Evolutionary conservation across 2,888 invertebrate species (phyloP).

Genomic region (Odontocolon sp.): DNA sequence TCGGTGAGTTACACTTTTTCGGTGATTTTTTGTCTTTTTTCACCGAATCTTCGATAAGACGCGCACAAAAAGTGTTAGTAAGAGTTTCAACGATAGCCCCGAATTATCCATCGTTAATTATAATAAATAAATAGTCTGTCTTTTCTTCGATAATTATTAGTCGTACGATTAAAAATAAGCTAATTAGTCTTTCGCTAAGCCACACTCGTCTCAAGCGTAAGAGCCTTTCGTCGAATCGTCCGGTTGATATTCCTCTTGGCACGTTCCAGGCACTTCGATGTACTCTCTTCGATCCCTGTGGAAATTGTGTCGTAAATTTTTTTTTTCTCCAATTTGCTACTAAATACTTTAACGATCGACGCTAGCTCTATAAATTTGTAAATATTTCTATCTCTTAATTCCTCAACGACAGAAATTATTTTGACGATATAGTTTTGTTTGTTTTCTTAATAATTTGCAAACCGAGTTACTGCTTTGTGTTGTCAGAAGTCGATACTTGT

Average conservation of each 20-base stretch:
- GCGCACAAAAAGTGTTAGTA: neutral
- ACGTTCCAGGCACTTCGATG: slow-evolving; percentile 71
- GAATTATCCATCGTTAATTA: slow-evolving; percentile 9
- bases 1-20: slow-evolving; percentile 20
- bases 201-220: slow-evolving; percentile 39
- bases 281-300: slow-evolving; percentile 76
- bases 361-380: neutral
- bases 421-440: too few relatives aligned
- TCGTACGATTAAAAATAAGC: slow-evolving; percentile 25
- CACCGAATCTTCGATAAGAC: neutral
- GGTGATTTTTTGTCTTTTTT: neutral
- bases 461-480: too few relatives aligned
- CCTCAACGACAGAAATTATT: too few relatives aligned
- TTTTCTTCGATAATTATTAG: slow-evolving; percentile 38
- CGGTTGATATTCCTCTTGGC: slow-evolving; percentile 65
- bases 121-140: slow-evolving; percentile 53
- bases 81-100: neutral
- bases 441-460: too few relatives aligned
- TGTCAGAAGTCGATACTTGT: too few relatives aligned
- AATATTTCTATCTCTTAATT: too few relatives aligned
- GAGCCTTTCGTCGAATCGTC: slow-evolving; percentile 64
- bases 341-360: neutral
- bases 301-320: slow-evolving; percentile 67
- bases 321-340: slow-evolving; percentile 5
- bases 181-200: slow-evolving; percentile 45